A percentile compares a stretch with the other conserved stretches of the same genome.
These are phyloP conservation scores for Cygnus buccinator DNA, from an alignment of 2,113 vertebrate genomes.

Conservation along the genomic window DNA sequence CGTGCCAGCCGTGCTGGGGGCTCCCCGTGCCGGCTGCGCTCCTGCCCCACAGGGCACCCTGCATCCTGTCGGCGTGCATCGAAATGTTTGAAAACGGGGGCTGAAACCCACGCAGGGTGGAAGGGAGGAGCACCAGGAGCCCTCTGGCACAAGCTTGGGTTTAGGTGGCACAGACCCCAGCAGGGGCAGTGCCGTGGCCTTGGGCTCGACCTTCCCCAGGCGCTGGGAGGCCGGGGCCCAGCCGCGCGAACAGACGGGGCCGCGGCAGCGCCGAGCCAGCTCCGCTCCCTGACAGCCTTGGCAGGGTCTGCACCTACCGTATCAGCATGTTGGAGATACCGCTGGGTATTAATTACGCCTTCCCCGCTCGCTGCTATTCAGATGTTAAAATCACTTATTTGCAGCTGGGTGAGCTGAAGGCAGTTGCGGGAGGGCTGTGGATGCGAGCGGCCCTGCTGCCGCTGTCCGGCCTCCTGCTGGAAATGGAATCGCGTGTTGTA, in stretches of 20 bases:
- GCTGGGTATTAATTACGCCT: slow-evolving; percentile 64
- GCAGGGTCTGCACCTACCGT: slow-evolving; percentile 42
- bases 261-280: neutral
- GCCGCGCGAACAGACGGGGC: neutral
- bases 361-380: slow-evolving; percentile 53
- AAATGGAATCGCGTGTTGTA: too few relatives aligned
- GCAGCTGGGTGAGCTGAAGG: slow-evolving; percentile 56
- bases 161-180: neutral
- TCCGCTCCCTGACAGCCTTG: neutral
- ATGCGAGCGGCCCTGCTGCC: neutral
- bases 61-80: neutral
- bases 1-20: neutral
- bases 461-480: neutral
- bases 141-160: neutral
- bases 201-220: neutral
- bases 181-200: neutral
- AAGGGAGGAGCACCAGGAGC: fast-evolving
- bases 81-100: neutral
- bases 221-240: neutral
- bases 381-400: slow-evolving; percentile 66
- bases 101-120: fast-evolving
- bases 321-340: slow-evolving; percentile 49
- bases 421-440: neutral
- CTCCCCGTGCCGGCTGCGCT: neutral
- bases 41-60: neutral